Evolutionary conservation across 2,797 vertebrate genomes (phyloP).

Genomic region (Eulemur rubriventer): DNA sequence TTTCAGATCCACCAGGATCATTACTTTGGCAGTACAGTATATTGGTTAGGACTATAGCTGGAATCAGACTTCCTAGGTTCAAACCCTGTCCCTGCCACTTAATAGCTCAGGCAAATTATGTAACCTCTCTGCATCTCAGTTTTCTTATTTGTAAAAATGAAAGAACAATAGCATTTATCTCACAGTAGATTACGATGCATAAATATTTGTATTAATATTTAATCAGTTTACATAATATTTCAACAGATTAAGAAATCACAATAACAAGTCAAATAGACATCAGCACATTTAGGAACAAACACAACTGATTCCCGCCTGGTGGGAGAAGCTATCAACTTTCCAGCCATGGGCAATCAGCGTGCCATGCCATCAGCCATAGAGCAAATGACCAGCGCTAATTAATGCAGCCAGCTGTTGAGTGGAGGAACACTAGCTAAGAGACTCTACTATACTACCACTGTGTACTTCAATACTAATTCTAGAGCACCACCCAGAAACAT

Average conservation of each 20-base stretch:
- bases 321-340: not conserved
- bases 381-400: not conserved
- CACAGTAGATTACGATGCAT: not conserved
- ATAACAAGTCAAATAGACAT: not conserved
- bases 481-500: not conserved
- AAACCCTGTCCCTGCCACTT: not conserved
- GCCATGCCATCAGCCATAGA: not conserved
- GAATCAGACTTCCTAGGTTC: not conserved
- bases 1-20: not conserved
- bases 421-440: not conserved
- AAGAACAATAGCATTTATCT: not conserved
- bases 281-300: not conserved
- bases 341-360: not conserved
- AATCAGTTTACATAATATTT: not conserved
- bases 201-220: not conserved
- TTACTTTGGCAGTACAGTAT: not conserved
- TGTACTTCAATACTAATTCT: not conserved
- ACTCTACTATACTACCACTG: not conserved
- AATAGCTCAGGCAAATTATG: not conserved
- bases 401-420: not conserved
- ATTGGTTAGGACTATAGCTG: not conserved
- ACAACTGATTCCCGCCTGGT: not conserved
- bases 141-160: not conserved
- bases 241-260: conserved; percentile 36
- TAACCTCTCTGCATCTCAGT: not conserved